Base-by-base conservation (phyloP, 1,140 invertebrate species). In the Rhizoglyphus robini region DNA sequence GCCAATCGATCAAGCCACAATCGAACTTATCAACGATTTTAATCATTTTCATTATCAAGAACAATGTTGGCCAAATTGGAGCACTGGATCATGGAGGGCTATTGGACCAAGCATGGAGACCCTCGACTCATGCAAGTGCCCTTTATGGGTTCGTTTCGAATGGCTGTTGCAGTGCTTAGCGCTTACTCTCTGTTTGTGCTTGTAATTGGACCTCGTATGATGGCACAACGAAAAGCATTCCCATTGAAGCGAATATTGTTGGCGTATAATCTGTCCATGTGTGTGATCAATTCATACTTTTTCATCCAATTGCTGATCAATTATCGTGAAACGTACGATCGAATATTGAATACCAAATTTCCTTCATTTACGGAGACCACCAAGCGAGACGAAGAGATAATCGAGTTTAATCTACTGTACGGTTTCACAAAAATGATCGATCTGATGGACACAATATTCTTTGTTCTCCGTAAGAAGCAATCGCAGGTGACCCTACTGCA, bases 401-500 rank as follows among this genome's bases (percentile, higher is more conserved):
- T 60, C 58, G 5, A 8, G 34, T 47, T 47, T 11, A 32, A 32
- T 27, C 32, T 41, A 8, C 30, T 60, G 8, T 60, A 60, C 25
- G 8, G 5, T 15, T 8, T 60, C 5, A 34, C 58, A 32, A 60
- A 60, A 27, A 41, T 47, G 34, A 23, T 65, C 47, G 63, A 65
- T 32, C 47, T 65, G 13, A 15, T 65, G 11, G 63, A 65, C 27
- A 65, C 57, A 8, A 20, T 65, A 5, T 93, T 91, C 81, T 93
- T 92, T 78, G 86, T 92, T 71, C 77, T 90, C 70, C 81, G 88
- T 70, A 92, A 91, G 77, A 96, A 96, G 80, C 87, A 85, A 74
- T 84, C 88, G 75, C 90, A 95, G 73, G 86, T 94, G 63, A 89
- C 88, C 20, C 89, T 87, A 30, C 81, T 95, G 27, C 91, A 95